These are phyloP conservation scores for Eublepharis macularius DNA, from an alignment of 2,113 vertebrate species.

Conservation along the genomic window DNA sequence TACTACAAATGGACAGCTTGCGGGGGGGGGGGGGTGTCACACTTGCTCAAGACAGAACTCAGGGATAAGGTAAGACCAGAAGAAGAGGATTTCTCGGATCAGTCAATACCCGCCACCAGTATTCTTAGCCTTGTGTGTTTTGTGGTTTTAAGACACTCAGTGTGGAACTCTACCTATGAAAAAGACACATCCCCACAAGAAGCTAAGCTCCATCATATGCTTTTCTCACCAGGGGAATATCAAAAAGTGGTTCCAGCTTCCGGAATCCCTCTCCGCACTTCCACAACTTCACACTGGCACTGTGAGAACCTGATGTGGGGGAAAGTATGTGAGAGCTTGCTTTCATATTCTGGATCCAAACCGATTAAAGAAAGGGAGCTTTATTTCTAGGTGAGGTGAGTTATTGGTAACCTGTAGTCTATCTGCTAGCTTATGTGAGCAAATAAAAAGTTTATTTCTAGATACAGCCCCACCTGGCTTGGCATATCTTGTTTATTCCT, in stretches of 20 bases:
- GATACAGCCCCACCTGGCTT: neutral
- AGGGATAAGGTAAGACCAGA: neutral
- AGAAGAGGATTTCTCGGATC: neutral
- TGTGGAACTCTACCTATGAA: neutral
- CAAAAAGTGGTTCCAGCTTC: constrained; percentile 82
- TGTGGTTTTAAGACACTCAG: neutral
- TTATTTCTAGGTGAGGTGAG: neutral
- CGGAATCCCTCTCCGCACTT: constrained; percentile 85
- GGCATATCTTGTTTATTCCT: neutral
- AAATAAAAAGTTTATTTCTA: neutral
- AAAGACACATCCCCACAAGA: neutral
- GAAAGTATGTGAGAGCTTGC: neutral
- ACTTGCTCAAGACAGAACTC: neutral
- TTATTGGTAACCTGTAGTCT: neutral
- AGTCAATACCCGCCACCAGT: too few species aligned
- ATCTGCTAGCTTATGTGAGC: neutral
- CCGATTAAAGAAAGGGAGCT: neutral
- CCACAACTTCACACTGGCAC: constrained; percentile 85
- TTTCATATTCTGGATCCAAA: neutral
- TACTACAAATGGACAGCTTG: neutral
- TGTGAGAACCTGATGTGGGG: constrained; percentile 86
- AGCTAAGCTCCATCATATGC: neutral
- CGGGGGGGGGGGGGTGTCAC: neutral
- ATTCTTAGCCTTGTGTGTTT: neutral
- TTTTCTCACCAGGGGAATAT: constrained; percentile 85